Evolutionary conservation across 2,888 invertebrate species (phyloP), one percentile per base, ranked within the genome.

Genomic region (Rhingia rostrata): DNA sequence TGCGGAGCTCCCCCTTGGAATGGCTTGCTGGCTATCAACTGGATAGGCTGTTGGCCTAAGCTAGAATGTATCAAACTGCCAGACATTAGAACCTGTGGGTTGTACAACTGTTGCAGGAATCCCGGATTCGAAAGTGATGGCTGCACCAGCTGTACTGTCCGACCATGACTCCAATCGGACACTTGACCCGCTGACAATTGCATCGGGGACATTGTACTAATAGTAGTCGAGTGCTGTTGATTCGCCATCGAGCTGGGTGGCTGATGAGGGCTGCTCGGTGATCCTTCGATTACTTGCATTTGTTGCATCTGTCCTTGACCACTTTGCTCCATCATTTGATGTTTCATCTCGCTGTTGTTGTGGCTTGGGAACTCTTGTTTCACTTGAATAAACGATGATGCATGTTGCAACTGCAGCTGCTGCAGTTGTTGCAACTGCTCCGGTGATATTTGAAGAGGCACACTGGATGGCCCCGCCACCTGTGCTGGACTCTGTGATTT

Each of bases 1-100:
- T 97, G 97, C 0, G 96, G 96, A 87, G 95, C 95, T 87, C 95
- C 95, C 54, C 96, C 94, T 90, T 96, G 96, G 90, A 97, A 97
- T 4, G 96, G 95, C 89, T 97, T 97, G 33, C 95, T 94, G 22
- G 96, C 94, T 86, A 97, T 96, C 75, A 97, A 95, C 94, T 96
- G 92, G 47, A 92, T 91, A 9, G 91, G 91, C 83, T 91, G 92
- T 78, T 91, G 91, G 0, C 91, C 91, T 6, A 92, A 73, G 0
- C 90, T 89, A 0, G 90, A 88, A 61, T 90, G 96, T 90, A 97
- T 93, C 6, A 97, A 93, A 90, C 95, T 95, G 1, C 96, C 94
- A 0, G 96, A 96, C 94, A 97, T 96, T 33, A 97, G 91, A 80
- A 97, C 96, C 89, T 95, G 96, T 0, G 95, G 94, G 91, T 96